These are phyloP conservation scores for Eugnorisma glareosa DNA, from an alignment of 2,888 invertebrate species.

Conservation along the genomic window DNA sequence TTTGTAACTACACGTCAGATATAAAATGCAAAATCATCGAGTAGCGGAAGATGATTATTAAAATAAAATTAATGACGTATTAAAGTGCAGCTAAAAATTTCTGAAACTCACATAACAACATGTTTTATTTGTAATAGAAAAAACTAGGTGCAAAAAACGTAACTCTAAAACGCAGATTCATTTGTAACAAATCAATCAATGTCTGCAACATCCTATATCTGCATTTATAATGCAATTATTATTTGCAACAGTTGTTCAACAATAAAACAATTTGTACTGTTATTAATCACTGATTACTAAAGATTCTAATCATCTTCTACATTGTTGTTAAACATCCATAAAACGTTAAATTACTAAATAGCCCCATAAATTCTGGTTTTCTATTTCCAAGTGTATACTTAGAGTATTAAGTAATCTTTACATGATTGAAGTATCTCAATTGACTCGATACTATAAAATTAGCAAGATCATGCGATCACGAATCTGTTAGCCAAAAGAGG, in stretches of 20 bases:
- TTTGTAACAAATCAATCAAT: slow-evolving; percentile 20
- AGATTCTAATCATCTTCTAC: slow-evolving; percentile 1
- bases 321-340: slow-evolving; percentile 9
- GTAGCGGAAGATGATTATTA: slow-evolving; percentile 34
- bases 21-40: slow-evolving; percentile 28
- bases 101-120: background rate
- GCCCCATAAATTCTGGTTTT: slow-evolving; percentile 31
- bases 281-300: slow-evolving; percentile 10
- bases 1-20: slow-evolving; percentile 31
- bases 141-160: slow-evolving; percentile 1
- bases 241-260: slow-evolving; percentile 23
- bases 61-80: slow-evolving; percentile 8
- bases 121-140: background rate
- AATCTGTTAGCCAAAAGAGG: slow-evolving; percentile 27
- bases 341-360: slow-evolving; percentile 34
- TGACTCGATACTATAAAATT: slow-evolving; percentile 16
- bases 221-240: slow-evolving; percentile 27
- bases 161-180: slow-evolving; percentile 2
- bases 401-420: slow-evolving; percentile 23
- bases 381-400: slow-evolving; percentile 31
- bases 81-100: slow-evolving; percentile 19
- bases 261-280: slow-evolving; percentile 20
- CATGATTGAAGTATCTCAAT: slow-evolving; percentile 41
- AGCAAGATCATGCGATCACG: slow-evolving; percentile 46
- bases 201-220: slow-evolving; percentile 4